phyloP scores from a whole-genome alignment of 2,113 vertebrate species.

The Silurus meridionalis region DNA sequence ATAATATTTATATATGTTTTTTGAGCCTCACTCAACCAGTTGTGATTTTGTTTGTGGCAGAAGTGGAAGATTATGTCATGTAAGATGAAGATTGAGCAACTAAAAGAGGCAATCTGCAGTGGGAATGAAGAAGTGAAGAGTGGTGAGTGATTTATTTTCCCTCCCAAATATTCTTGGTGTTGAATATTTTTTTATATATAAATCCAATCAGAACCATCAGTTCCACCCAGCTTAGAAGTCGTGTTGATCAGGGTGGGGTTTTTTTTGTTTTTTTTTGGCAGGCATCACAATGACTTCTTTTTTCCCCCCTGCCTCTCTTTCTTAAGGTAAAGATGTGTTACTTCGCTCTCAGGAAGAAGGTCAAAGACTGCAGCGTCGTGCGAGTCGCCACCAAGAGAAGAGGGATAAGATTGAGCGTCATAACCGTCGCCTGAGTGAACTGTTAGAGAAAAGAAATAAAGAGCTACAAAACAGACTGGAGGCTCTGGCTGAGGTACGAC shows the following conservation, averaged over 20 bases:
- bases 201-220: constrained; percentile 34
- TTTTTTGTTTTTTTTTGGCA: neutral
- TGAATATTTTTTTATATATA: constrained; percentile 63
- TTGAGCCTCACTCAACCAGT: neutral
- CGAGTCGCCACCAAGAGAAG: constrained; percentile 90
- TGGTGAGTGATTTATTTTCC: constrained; percentile 74
- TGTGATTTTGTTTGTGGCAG: constrained; percentile 70
- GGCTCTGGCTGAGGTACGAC: constrained; percentile 78
- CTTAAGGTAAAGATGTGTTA: constrained; percentile 80
- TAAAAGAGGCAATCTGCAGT: constrained; percentile 89
- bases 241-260: neutral
- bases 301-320: constrained; percentile 28
- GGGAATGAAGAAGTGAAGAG: constrained; percentile 86
- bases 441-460: constrained; percentile 79
- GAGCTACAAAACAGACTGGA: constrained; percentile 81
- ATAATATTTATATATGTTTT: neutral
- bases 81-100: constrained; percentile 91
- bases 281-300: neutral
- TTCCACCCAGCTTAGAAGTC: neutral
- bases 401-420: constrained; percentile 93
- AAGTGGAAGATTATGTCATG: constrained; percentile 99
- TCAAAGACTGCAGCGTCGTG: constrained; percentile 86
- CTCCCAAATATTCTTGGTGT: no score
- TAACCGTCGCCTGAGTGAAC: constrained; percentile 83
- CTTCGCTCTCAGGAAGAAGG: constrained; percentile 86